A percentile compares a stretch with the other conserved stretches of the same genome.
Conservation (phyloP, 2,113 vertebrate genomes). For the Calidris pygmaea region DNA sequence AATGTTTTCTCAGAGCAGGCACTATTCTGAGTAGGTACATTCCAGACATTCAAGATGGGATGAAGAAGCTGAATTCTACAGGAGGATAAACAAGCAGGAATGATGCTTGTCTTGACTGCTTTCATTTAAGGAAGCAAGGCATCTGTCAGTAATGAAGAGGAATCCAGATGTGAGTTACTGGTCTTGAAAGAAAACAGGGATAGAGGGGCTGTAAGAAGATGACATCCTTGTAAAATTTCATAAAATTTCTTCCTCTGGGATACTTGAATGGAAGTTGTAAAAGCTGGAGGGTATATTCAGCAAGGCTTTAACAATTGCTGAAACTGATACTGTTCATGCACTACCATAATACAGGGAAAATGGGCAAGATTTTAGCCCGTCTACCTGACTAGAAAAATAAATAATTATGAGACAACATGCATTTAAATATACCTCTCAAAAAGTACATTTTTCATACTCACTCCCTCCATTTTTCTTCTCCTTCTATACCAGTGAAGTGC, state of each 20-base stretch:
- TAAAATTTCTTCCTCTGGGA: background rate
- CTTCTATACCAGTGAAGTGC: background rate
- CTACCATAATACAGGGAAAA: background rate
- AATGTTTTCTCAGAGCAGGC: background rate
- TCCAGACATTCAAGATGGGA: background rate
- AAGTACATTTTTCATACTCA: background rate
- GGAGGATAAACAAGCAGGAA: background rate
- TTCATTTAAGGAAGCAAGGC: background rate
- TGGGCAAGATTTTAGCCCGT: background rate
- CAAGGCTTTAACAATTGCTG: background rate
- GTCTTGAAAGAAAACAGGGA: background rate
- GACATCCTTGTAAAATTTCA: background rate
- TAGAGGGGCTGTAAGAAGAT: background rate
- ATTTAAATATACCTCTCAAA: background rate
- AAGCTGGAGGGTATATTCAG: background rate
- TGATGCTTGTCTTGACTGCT: fast-evolving
- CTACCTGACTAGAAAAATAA: background rate
- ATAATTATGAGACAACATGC: background rate
- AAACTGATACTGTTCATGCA: background rate
- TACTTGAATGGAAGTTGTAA: background rate
- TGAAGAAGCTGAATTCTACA: background rate
- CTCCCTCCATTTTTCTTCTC: background rate
- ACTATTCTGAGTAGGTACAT: background rate
- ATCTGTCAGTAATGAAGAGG: background rate
- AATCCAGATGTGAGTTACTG: background rate